Evolutionary conservation across 2,113 vertebrate species (phyloP), one percentile per base, ranked within the genome.

Genomic region (Calypte anna): DNA sequence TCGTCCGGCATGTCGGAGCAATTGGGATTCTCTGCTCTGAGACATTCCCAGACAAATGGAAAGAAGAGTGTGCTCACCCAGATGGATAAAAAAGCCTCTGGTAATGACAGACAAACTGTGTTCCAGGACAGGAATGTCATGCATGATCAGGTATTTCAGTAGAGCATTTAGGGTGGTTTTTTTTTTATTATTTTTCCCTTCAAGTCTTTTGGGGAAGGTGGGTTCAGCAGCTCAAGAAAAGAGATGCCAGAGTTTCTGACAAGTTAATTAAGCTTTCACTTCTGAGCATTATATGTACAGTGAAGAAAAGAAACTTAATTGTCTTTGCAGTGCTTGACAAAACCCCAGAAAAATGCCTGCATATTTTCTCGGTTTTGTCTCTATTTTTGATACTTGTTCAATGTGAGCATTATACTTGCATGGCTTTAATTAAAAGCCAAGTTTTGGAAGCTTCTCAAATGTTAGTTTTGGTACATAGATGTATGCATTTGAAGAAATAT

Each of bases 181-280:
- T 74, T 55, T 40, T 40, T 40, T 72, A 74, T 55, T 96, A 82
- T 97, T 96, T 48, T 97, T 94, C 93, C 96, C 95, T 95, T 96
- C 89, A 95, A 96, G 92, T 97, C 97, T 96, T 97, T 96, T 88
- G 96, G 97, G 97, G 97, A 98, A 98, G 96, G 96, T 97, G 96
- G 95, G 96, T 97, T 96, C 96, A 98, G 96, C 96, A 97, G 96
- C 97, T 97, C 96, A 94, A 97, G 96, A 97, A 97, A 98, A 96
- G 97, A 98, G 97, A 97, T 97, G 97, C 97, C 95, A 96, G 48
- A 59, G 59, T 96, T 97, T 97, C 96, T 98, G 98, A 98, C 98
- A 98, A 98, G 97, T 98, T 98, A 98, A 98, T 98, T 98, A 98
- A 98, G 98, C 98, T 98, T 98, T 98, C 98, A 98, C 94, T 98